Conservation (phyloP, 2,888 invertebrate species). For the Heliconius hortense region DNA sequence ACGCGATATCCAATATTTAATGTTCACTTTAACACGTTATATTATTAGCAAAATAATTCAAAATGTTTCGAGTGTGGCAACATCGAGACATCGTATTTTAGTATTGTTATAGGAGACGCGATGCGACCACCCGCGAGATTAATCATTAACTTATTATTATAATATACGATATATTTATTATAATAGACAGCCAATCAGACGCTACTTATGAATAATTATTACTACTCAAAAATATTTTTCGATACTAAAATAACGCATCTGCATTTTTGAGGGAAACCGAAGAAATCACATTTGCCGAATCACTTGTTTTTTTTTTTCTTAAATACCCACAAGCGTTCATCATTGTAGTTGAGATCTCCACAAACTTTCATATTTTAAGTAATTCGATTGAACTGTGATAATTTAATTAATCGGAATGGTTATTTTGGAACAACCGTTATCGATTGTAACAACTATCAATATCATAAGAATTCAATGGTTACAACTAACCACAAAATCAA, state of each 20-base stretch:
- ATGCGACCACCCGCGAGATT: slow-evolving; percentile 36
- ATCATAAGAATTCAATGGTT: slow-evolving; percentile 11
- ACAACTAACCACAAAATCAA: neutral
- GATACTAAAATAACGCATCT: slow-evolving; percentile 43
- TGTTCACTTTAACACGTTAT: slow-evolving; percentile 39
- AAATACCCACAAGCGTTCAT: slow-evolving; percentile 32
- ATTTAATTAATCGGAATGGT: neutral
- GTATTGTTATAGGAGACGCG: slow-evolving; percentile 22
- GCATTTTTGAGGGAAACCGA: slow-evolving; percentile 35
- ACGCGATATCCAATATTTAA: slow-evolving; percentile 50
- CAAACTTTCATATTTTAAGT: neutral
- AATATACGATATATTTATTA: slow-evolving; percentile 41
- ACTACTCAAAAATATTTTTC: slow-evolving; percentile 43
- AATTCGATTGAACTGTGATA: neutral
- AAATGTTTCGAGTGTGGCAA: slow-evolving; percentile 16
- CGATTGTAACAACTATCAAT: slow-evolving; percentile 7
- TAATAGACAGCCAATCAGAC: slow-evolving; percentile 63
- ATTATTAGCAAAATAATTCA: slow-evolving; percentile 42
- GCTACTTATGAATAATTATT: slow-evolving; percentile 45
- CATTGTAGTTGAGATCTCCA: slow-evolving; percentile 8
- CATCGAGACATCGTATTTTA: neutral
- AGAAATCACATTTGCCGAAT: slow-evolving; percentile 23
- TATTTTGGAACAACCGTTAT: slow-evolving; percentile 8
- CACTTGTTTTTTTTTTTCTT: slow-evolving; percentile 36
- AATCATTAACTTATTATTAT: slow-evolving; percentile 34